Conservation (phyloP, 2,797 vertebrate species). For the Amphiprion clarkii region DNA sequence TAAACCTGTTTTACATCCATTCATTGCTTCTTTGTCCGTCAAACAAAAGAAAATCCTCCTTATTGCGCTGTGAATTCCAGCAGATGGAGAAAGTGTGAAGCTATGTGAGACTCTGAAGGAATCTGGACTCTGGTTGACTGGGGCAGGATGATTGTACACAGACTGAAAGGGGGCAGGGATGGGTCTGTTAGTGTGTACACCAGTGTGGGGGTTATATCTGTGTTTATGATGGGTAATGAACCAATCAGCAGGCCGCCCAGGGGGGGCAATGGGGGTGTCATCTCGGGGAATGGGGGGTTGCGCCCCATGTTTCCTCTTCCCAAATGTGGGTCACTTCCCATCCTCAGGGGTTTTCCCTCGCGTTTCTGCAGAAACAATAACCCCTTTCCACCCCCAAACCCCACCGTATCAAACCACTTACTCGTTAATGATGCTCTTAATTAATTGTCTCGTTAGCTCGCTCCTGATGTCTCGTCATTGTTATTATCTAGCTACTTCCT, state of each 20-base stretch:
- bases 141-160: slow-evolving; percentile 44
- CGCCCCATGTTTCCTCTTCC: slow-evolving; percentile 44
- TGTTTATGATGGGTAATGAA: slow-evolving; percentile 77
- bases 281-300: slow-evolving; percentile 44
- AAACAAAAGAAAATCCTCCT: slow-evolving; percentile 14
- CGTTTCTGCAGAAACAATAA: slow-evolving; percentile 48
- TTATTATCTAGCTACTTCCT: slow-evolving; percentile 39
- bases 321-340: slow-evolving; percentile 79
- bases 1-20: not conserved
- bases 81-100: slow-evolving; percentile 35
- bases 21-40: not conserved
- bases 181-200: slow-evolving; percentile 28
- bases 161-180: slow-evolving; percentile 36
- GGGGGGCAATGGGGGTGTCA: slow-evolving; percentile 58
- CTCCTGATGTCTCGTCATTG: slow-evolving; percentile 39
- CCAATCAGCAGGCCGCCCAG: slow-evolving; percentile 69
- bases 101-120: slow-evolving; percentile 57
- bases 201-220: slow-evolving; percentile 37
- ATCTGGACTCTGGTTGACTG: slow-evolving; percentile 52
- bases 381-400: slow-evolving; percentile 30
- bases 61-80: slow-evolving; percentile 16
- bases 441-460: slow-evolving; percentile 63
- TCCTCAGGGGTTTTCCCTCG: slow-evolving; percentile 71
- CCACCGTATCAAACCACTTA: slow-evolving; percentile 47
- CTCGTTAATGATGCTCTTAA: slow-evolving; percentile 69